Percentiles rank a stretch among this genome's conserved stretches.
Evolutionary conservation across 2,888 invertebrate genomes (phyloP).

Genomic region (Archaeoteleia sp.): DNA sequence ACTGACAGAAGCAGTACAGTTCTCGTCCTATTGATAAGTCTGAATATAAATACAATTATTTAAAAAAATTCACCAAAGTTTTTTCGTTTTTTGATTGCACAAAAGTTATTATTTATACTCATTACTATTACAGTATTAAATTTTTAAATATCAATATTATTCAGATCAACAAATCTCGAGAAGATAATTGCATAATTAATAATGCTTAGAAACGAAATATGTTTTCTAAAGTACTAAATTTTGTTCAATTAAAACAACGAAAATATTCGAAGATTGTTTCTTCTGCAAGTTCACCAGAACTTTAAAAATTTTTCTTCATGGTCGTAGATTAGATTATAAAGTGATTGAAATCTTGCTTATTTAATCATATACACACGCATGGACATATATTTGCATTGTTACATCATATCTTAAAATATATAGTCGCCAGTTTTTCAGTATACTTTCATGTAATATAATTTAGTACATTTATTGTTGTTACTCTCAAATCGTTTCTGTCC

Average conservation of each 20-base stretch:
- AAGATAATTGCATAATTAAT: too few relatives aligned
- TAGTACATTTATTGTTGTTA: conserved; percentile 49
- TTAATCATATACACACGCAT: conserved; percentile 51
- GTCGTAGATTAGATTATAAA: conserved; percentile 6
- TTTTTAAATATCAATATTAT: too few relatives aligned
- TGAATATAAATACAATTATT: background rate
- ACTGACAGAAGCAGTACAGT: background rate
- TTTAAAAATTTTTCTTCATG: conserved; percentile 10
- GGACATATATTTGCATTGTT: conserved; percentile 54
- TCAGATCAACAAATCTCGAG: too few relatives aligned
- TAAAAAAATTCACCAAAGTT: background rate
- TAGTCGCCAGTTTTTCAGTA: conserved; percentile 55
- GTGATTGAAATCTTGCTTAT: conserved; percentile 34
- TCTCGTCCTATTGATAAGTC: too few relatives aligned
- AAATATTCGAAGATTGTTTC: too few relatives aligned
- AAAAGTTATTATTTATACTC: background rate
- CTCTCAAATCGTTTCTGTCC: conserved; percentile 21
- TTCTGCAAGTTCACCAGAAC: background rate
- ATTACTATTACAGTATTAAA: too few relatives aligned
- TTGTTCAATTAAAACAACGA: too few relatives aligned
- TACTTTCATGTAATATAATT: conserved; percentile 59
- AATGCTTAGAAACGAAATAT: too few relatives aligned
- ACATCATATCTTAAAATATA: conserved; percentile 57
- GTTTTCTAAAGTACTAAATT: too few relatives aligned
- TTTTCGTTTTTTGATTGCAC: too few relatives aligned